Evolutionary conservation across 2,797 vertebrate genomes (phyloP), one percentile per base, ranked within the genome.

Genomic region (Gephyroberyx darwinii): DNA sequence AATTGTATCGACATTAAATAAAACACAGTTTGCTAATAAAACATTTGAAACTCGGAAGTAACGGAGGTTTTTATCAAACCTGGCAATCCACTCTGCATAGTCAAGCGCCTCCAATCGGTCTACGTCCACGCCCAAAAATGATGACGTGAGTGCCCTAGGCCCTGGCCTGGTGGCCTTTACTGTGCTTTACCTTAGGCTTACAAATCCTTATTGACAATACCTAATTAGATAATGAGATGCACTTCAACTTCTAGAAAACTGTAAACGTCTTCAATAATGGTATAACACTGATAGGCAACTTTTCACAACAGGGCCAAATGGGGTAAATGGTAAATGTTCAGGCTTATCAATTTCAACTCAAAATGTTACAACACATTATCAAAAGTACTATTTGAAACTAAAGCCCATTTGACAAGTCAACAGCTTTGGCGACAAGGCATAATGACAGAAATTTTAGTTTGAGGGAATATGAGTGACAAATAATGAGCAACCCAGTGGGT

Each of bases 41-140:
- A 20, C 30, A 9, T 52, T 1, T 13, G 13, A 8, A 33, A 52
- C 22, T 31, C 4, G 0, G 20, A 16, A 5, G 33, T 53, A 77
- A 69, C 10, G 30, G 74, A 39, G 69, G 59, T 59, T 79, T 80
- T 72, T 7, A 2, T 10, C 16, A 35, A 1, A 88, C 31, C 81
- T 92, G 91, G 90, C 90, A 91, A 87, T 62, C 77, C 41, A 0
- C 5, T n/a, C 26, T 48, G 16, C 57, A 58, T 33, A 79, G 69
- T 66, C 71, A 51, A 74, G 78, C 50, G 65, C 64, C 53, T 72
- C 56, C 22, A 30, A 58, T n/a, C 48, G 43, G 19, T 20, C 51
- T 53, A 14, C 59, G 65, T 77, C 76, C 82, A 90, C 87, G 90
- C 90, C 90, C 88, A 77, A 66, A 83, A 56, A 3, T 17, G 62